Base-by-base conservation (phyloP, 2,797 vertebrate species). In the Otolemur crassicaudatus region DNA sequence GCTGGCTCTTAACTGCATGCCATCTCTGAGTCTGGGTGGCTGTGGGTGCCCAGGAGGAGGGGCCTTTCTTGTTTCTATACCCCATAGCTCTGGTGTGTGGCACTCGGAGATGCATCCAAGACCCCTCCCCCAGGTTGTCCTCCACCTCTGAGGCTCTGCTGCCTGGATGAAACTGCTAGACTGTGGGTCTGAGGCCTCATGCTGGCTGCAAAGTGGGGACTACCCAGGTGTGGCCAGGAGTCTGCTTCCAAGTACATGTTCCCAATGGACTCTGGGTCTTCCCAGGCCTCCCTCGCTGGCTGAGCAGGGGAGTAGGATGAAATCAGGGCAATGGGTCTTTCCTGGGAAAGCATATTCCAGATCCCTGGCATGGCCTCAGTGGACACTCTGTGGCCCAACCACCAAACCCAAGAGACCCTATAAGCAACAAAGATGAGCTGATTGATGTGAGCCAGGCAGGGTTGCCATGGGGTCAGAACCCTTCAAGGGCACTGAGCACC, bases 131-230 rank as follows among this genome's bases (percentile, higher is more conserved):
- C 3, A 4, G 37, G 23, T 46, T 37, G 23, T 40, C 72, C 60
- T 27, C 7, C 2, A 70, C 17, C 29, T 5, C 1, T 4, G 2
- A 56, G 8, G 34, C 1, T 27, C 40, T 29, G 17, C 40, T 70
- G n/a, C 49, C 7, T 58, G 14, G 13, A 67, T 8, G 60, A 87
- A 67, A 27, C 77, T 11, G 31, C 34, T 79, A 70, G 90, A 63
- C 82, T 0, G 0, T 5, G 29, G 58, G 3, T 56, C 58, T 0
- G 17, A 63, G 49, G 16, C 60, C 60, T 75, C 9, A 13, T 29
- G 29, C 49, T 16, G 10, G 34, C 81, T 4, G 7, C 43, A 56
- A 34, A 80, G 29, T 56, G n/a, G 82, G 46, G 29, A 22, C 14
- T 4, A 31, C 43, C 43, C 34, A 22, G 80, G 31, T 4, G 1